Base-by-base conservation (phyloP, 2,888 invertebrate species). In the Ypsolopha sequella region DNA sequence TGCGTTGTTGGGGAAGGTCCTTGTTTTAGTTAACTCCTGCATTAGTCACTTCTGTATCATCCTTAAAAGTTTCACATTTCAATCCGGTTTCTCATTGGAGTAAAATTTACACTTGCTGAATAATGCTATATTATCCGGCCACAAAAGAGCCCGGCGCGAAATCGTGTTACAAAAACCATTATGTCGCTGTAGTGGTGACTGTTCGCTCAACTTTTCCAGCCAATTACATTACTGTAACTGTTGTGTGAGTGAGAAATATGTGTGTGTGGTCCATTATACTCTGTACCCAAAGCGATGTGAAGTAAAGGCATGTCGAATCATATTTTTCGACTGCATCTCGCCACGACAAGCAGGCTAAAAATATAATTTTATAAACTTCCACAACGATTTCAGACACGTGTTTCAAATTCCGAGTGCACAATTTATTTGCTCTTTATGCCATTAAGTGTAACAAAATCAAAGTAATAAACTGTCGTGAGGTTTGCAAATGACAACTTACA, bases 141-240 rank as follows among this genome's bases (percentile, higher is more conserved):
- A 66, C 74, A 69, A 71, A 70, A 70, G 74, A 74, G 70, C 73
- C 65, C 60, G 68, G 70, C 70, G 66, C 66, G 67, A 70, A 60
- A 59, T 71, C 68, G 69, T 63, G 70, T 69, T 66, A 70, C 68
- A 36, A 70, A 69, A 69, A 75, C 73, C 69, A 66, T 66, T 68
- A 58, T 63, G 59, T 57, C 59, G 54, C 60, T 63, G 72, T 73
- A 62, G 68, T 62, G 66, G 68, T 66, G 66, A 60, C 6, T 48
- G 50, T 60, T 58, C 65, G 72, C 65, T 62, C 67, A 69, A 73
- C 67, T 70, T 75, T 68, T 60, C 56, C 24, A 24, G 58, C 77
- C 72, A 73, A 76, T 73, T 55, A 54, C 58, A 56, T 47, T 49
- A 35, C 55, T 33, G 33, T 7, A 52, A 36, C 52, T n/a, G 48